These are phyloP conservation scores for Noctua pronuba DNA, from an alignment of 2,888 invertebrate species.

Conservation along the genomic window DNA sequence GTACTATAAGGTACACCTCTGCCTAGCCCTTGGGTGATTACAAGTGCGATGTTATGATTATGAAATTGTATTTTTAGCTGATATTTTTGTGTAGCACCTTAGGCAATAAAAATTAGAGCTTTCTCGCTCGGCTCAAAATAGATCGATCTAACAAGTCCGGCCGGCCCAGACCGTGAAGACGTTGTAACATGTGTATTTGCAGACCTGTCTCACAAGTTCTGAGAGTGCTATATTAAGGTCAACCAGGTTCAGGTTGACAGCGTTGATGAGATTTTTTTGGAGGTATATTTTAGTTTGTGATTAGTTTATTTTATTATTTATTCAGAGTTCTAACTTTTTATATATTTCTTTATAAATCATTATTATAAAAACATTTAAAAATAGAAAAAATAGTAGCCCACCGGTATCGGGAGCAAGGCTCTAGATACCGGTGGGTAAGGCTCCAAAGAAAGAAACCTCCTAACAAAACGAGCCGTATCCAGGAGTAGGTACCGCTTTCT, in stretches of 20 bases:
- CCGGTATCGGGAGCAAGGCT: background rate
- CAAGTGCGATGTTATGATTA: background rate
- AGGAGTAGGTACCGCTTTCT: no score
- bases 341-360: background rate
- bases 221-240: no score
- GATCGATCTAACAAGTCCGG: no score
- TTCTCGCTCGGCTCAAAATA: background rate
- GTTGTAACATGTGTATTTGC: background rate
- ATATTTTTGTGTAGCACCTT: background rate
- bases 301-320: background rate
- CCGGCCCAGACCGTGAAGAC: slow-evolving; percentile 4
- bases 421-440: no score
- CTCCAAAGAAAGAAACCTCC: no score
- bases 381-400: background rate
- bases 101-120: background rate
- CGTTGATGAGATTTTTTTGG: background rate
- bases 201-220: background rate
- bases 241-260: background rate
- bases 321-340: background rate
- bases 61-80: background rate
- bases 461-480: no score
- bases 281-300: background rate
- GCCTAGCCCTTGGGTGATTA: background rate
- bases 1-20: background rate
- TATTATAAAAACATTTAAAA: background rate